Percentiles rank a stretch among this genome's conserved stretches.
Conservation (phyloP, 2,888 invertebrate genomes). For the Spodoptera exigua region DNA sequence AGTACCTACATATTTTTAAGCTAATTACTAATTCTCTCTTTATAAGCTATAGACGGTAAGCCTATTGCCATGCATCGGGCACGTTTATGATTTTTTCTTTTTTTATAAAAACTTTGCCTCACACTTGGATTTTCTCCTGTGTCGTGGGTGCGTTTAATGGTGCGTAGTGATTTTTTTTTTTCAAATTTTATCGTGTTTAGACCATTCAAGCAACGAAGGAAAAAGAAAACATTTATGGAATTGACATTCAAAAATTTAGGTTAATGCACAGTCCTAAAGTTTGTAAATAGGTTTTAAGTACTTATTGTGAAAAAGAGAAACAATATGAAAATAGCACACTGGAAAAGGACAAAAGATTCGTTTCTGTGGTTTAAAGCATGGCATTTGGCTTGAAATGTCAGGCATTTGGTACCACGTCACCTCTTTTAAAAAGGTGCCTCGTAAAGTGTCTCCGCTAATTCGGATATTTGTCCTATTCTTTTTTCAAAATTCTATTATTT, state of each 20-base stretch:
- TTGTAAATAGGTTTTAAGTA: slow-evolving; percentile 21
- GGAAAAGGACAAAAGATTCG: slow-evolving; percentile 29
- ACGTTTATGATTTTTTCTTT: too few species aligned
- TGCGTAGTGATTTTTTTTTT: too few species aligned
- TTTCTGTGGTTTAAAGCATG: slow-evolving; percentile 29
- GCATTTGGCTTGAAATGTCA: slow-evolving; percentile 45
- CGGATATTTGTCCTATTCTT: background rate
- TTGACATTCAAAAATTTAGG: slow-evolving; percentile 42
- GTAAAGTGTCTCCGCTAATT: slow-evolving; percentile 1
- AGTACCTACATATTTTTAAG: too few species aligned
- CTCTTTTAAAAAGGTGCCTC: slow-evolving; percentile 38
- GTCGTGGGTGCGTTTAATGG: too few species aligned
- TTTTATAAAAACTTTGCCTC: too few species aligned
- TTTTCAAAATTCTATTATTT: too few species aligned
- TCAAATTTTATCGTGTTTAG: too few species aligned
- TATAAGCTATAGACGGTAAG: too few species aligned
- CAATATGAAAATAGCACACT: background rate
- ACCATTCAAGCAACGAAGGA: too few species aligned
- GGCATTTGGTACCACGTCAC: slow-evolving; percentile 36
- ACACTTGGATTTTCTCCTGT: too few species aligned
- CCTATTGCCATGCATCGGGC: too few species aligned
- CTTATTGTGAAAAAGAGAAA: slow-evolving; percentile 25
- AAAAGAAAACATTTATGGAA: slow-evolving; percentile 27
- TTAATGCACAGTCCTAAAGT: slow-evolving; percentile 14
- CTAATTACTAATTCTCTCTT: too few species aligned